These are phyloP conservation scores for Sminthurides aquaticus DNA, from an alignment of 2,888 invertebrate species.

Conservation along the genomic window DNA sequence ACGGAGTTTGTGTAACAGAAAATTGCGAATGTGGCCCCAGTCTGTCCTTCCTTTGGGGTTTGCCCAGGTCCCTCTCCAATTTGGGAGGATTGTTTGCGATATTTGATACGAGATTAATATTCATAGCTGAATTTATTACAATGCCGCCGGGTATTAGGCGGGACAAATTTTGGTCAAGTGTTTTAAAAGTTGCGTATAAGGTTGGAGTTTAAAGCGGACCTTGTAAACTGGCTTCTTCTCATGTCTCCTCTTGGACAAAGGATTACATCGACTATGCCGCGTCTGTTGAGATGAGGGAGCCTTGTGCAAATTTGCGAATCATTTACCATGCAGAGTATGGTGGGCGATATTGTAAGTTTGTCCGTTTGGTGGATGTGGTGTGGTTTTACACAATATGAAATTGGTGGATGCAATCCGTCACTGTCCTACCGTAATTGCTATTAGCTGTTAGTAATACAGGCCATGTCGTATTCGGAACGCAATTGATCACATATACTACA, in stretches of 20 bases:
- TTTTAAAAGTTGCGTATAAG: background rate
- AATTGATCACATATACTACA: background rate
- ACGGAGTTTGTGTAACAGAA: background rate
- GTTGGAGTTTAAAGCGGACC: background rate
- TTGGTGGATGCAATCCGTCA: background rate
- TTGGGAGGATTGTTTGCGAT: too few species aligned
- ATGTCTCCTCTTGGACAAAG: background rate
- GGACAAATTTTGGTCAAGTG: background rate
- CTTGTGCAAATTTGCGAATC: background rate
- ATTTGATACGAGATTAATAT: background rate
- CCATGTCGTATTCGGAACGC: too few species aligned
- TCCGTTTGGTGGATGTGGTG: too few species aligned
- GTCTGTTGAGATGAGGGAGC: too few species aligned
- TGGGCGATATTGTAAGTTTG: too few species aligned
- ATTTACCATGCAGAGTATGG: background rate
- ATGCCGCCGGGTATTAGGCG: background rate
- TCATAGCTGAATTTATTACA: background rate
- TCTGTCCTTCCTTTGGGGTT: background rate
- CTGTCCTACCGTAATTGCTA: background rate
- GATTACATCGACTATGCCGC: background rate
- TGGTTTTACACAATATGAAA: too few species aligned
- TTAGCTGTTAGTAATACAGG: too few species aligned
- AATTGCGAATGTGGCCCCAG: background rate
- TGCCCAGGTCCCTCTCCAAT: too few species aligned
- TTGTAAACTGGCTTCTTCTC: background rate